phyloP scores from a whole-genome alignment of 2,113 vertebrate species.

The Oncorhynchus tshawytscha region DNA sequence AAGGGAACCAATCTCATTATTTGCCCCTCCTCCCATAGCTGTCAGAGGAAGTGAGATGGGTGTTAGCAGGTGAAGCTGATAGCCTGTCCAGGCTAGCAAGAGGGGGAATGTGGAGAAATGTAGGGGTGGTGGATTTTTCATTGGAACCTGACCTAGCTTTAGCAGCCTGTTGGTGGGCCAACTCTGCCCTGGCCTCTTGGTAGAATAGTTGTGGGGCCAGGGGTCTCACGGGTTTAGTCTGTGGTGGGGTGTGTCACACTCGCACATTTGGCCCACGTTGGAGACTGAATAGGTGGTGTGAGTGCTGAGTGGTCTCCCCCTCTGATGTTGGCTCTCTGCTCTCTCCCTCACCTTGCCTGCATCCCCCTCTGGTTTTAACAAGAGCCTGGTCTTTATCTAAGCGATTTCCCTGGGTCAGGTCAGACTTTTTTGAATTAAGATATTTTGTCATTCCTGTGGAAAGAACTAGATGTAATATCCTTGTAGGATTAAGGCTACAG shows the following conservation, averaged over 20 bases:
- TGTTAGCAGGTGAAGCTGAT: slow-evolving; percentile 62
- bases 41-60: slow-evolving; percentile 35
- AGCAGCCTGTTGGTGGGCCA: slow-evolving; percentile 8
- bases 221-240: slow-evolving; percentile 21
- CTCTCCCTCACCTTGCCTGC: too few species aligned
- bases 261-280: too few species aligned
- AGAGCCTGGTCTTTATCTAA: neutral
- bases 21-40: slow-evolving; percentile 6
- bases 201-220: slow-evolving; percentile 3
- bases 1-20: neutral
- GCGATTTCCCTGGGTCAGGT: neutral
- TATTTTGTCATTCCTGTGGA: neutral
- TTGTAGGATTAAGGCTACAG: slow-evolving; percentile 3
- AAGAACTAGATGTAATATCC: neutral
- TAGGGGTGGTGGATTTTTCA: slow-evolving; percentile 29
- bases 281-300: too few species aligned
- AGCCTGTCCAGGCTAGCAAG: neutral
- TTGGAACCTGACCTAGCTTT: slow-evolving; percentile 51
- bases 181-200: slow-evolving; percentile 20
- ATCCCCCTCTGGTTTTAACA: too few species aligned
- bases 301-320: too few species aligned
- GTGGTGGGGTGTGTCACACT: neutral
- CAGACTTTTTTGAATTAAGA: neutral
- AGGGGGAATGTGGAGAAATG: slow-evolving; percentile 39
- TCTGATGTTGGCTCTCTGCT: too few species aligned